phyloP scores from a whole-genome alignment of 2,113 vertebrate genomes.

The Hucho hucho region DNA sequence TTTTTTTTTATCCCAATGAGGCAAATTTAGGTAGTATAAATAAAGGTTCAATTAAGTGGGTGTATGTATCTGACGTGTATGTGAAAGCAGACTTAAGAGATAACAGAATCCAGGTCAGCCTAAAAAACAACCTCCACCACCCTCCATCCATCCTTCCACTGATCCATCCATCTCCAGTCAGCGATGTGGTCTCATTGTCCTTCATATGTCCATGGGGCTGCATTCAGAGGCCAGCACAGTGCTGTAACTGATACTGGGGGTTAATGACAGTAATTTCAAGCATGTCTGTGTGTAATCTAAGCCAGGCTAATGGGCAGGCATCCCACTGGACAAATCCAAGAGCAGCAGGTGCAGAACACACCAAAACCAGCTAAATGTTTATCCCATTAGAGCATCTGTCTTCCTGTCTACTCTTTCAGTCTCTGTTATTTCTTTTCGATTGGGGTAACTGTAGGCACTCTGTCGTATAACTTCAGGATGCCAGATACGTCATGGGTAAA shows the following conservation, averaged over 20 bases:
- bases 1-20: too few relatives aligned
- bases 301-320: slow-evolving; percentile 51
- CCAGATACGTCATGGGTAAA: slow-evolving; percentile 13
- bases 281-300: slow-evolving; percentile 49
- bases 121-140: background rate
- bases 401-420: background rate
- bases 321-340: slow-evolving; percentile 52
- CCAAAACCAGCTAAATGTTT: slow-evolving; percentile 35
- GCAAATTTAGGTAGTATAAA: background rate
- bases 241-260: slow-evolving; percentile 24
- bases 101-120: background rate
- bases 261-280: slow-evolving; percentile 16
- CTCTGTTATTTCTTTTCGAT: background rate
- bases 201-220: background rate
- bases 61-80: background rate
- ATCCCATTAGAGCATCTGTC: slow-evolving; percentile 20
- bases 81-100: background rate
- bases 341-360: slow-evolving; percentile 55
- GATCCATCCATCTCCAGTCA: background rate
- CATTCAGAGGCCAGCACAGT: background rate
- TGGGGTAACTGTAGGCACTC: background rate
- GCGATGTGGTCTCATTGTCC: background rate
- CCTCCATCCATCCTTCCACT: too few relatives aligned
- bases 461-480: background rate
- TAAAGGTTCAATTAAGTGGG: background rate